Evolutionary conservation across 2,888 invertebrate species (phyloP).

Genomic region (Rhodophaea formosa): DNA sequence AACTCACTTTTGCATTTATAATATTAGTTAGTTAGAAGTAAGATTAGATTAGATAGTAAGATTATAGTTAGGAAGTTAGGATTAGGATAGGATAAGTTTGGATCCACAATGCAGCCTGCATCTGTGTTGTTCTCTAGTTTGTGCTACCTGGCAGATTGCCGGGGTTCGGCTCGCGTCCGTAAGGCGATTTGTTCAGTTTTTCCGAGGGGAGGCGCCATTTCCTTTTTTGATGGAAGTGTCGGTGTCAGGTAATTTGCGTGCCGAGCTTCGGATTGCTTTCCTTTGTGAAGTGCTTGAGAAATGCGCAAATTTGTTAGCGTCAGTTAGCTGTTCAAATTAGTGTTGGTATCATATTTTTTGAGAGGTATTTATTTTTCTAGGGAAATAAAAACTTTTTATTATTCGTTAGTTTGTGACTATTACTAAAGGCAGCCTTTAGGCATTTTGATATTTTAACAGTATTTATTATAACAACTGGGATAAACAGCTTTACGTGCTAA

Average conservation of each 20-base stretch:
- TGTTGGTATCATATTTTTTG: background rate
- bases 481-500: too few species aligned
- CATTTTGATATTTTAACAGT: too few species aligned
- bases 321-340: conserved; percentile 6
- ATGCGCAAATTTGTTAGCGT: conserved; percentile 12
- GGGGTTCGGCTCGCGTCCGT: conserved; percentile 38
- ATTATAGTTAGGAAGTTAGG: too few species aligned
- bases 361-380: background rate
- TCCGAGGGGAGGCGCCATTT: conserved; percentile 19
- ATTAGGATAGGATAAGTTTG: too few species aligned
- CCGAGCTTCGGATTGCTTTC: conserved; percentile 21
- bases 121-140: background rate
- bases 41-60: too few species aligned
- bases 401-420: too few species aligned
- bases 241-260: conserved; percentile 27
- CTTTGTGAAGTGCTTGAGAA: conserved; percentile 15
- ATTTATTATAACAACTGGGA: too few species aligned
- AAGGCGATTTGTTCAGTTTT: conserved; percentile 47
- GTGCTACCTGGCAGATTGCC: conserved; percentile 57
- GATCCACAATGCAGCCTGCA: background rate
- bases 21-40: too few species aligned
- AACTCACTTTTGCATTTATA: too few species aligned
- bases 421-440: too few species aligned
- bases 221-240: conserved; percentile 25
- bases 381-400: too few species aligned